Evolutionary conservation across 2,888 invertebrate species (phyloP).

Genomic region (Laspeyria flexula): DNA sequence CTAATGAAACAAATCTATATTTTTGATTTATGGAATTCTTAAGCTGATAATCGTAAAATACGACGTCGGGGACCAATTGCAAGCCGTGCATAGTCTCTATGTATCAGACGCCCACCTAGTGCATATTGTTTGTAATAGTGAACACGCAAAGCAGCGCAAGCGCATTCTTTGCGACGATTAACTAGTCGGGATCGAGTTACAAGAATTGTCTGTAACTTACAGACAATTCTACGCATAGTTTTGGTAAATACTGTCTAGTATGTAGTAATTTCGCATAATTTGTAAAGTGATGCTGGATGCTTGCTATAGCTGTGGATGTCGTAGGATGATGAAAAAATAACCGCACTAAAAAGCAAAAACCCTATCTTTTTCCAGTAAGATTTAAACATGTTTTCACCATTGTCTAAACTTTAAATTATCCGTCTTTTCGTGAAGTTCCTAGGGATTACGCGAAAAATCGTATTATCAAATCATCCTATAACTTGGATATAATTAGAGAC

Average conservation of each 20-base stretch:
- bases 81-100: slow-evolving; percentile 31
- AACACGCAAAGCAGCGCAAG: slow-evolving; percentile 29
- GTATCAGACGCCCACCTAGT: slow-evolving; percentile 40
- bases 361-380: too few relatives aligned
- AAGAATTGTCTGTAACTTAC: too few relatives aligned
- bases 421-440: too few relatives aligned
- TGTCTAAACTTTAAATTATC: too few relatives aligned
- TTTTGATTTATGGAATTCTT: slow-evolving; percentile 32
- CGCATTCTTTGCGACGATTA: slow-evolving; percentile 35
- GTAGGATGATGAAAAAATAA: too few relatives aligned
- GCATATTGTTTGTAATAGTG: slow-evolving; percentile 36
- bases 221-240: not conserved
- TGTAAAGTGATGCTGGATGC: too few relatives aligned
- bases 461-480: too few relatives aligned
- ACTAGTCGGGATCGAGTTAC: slow-evolving; percentile 11
- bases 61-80: slow-evolving; percentile 13
- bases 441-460: too few relatives aligned
- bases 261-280: not conserved
- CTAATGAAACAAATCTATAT: not conserved
- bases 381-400: too few relatives aligned
- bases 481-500: too few relatives aligned
- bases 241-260: not conserved
- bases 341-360: too few relatives aligned
- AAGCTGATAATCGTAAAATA: slow-evolving; percentile 24
- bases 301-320: too few relatives aligned